Percentiles rank a stretch among this genome's conserved stretches.
Conservation (phyloP, 2,113 vertebrate genomes). For the Oncorhynchus nerka region DNA sequence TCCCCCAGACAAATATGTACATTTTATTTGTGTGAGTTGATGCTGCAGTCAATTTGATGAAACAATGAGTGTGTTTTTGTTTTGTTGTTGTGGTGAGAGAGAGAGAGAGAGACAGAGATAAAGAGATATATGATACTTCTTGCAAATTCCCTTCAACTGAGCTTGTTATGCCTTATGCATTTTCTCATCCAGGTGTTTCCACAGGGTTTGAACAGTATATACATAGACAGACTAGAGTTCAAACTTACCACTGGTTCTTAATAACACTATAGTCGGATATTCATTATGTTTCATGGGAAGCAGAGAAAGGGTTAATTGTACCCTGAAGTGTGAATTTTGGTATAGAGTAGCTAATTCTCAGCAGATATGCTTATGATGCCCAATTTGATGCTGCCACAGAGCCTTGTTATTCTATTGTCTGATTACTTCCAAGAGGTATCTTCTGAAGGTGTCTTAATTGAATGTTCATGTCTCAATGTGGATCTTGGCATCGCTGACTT, state of each 20-base stretch:
- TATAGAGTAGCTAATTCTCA: not conserved
- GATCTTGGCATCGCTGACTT: conserved; percentile 36
- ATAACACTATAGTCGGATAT: no score
- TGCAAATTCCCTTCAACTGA: not conserved
- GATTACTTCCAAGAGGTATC: conserved; percentile 24
- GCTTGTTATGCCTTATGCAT: not conserved
- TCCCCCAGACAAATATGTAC: no score
- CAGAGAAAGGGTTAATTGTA: not conserved
- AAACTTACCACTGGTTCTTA: no score
- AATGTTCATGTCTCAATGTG: conserved; percentile 48
- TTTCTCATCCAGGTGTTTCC: not conserved
- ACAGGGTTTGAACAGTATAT: no score
- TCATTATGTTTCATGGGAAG: not conserved
- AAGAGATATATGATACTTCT: not conserved
- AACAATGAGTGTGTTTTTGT: not conserved
- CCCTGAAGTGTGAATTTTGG: not conserved
- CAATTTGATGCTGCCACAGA: no score
- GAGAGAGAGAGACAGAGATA: not conserved
- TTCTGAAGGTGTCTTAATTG: conserved; percentile 34
- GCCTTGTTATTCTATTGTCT: not conserved
- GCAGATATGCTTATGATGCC: no score
- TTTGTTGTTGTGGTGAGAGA: not conserved
- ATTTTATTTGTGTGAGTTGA: no score
- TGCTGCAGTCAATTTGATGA: no score
- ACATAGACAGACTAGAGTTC: no score